These are phyloP conservation scores for Polyommatus icarus DNA, from an alignment of 2,888 invertebrate species.

Conservation along the genomic window DNA sequence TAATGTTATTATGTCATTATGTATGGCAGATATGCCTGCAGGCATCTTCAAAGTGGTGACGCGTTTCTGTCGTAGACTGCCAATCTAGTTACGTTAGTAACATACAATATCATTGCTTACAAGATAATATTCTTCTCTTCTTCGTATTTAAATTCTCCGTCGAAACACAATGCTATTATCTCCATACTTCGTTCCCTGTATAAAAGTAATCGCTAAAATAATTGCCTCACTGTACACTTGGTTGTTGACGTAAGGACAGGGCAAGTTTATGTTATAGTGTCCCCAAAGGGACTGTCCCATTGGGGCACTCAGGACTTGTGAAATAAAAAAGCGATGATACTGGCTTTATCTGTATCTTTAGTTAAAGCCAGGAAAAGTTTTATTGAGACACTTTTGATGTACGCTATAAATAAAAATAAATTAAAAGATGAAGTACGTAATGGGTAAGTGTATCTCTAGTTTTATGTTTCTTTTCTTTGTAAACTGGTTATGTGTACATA, in stretches of 20 bases:
- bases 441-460: too few relatives aligned
- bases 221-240: neutral
- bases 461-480: too few relatives aligned
- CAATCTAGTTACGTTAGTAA: too few relatives aligned
- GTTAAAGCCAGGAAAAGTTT: neutral
- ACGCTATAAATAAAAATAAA: too few relatives aligned
- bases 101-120: too few relatives aligned
- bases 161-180: neutral
- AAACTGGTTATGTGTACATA: too few relatives aligned
- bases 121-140: too few relatives aligned
- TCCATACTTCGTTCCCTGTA: neutral
- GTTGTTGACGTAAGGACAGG: neutral
- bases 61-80: too few relatives aligned
- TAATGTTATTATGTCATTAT: too few relatives aligned
- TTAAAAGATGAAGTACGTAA: too few relatives aligned
- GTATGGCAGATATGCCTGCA: too few relatives aligned
- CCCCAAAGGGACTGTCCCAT: neutral
- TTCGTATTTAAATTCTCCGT: neutral
- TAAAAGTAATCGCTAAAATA: conserved; percentile 14
- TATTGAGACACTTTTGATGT: neutral
- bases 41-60: too few relatives aligned
- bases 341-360: neutral
- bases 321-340: neutral
- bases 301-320: neutral
- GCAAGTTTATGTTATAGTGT: neutral